phyloP scores from a whole-genome alignment of 2,113 vertebrate genomes.

The Uropsilus gracilis region DNA sequence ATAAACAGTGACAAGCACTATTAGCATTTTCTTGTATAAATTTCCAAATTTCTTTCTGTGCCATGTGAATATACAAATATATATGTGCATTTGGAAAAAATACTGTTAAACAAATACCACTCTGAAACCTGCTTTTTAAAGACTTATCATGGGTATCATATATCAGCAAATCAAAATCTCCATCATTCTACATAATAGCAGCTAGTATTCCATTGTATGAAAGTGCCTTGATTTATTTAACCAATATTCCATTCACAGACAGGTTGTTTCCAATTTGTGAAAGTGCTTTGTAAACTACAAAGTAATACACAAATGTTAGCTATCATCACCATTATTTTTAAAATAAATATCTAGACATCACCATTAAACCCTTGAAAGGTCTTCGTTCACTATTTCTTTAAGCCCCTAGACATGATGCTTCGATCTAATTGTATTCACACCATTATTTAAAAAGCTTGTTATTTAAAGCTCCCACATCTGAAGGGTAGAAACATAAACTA shows the following conservation, averaged over 20 bases:
- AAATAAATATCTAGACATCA: constrained; percentile 39
- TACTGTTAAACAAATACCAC: background rate
- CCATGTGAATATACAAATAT: background rate
- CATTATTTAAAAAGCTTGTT: background rate
- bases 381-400: constrained; percentile 12
- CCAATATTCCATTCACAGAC: constrained; percentile 17
- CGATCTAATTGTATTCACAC: background rate
- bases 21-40: background rate
- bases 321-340: constrained; percentile 42
- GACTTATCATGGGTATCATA: background rate
- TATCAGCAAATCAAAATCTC: constrained; percentile 24
- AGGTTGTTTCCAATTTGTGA: constrained; percentile 54
- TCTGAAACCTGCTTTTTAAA: background rate
- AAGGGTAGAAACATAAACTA: background rate
- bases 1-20: background rate
- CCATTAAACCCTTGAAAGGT: constrained; percentile 4
- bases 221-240: constrained; percentile 63
- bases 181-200: background rate
- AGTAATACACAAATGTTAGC: constrained; percentile 19
- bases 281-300: constrained; percentile 57
- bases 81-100: background rate
- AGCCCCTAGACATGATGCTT: background rate
- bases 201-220: background rate
- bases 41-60: background rate
- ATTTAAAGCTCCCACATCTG: background rate